Base-by-base conservation (phyloP, 2,888 invertebrate species). In the Parelbella ahira region DNA sequence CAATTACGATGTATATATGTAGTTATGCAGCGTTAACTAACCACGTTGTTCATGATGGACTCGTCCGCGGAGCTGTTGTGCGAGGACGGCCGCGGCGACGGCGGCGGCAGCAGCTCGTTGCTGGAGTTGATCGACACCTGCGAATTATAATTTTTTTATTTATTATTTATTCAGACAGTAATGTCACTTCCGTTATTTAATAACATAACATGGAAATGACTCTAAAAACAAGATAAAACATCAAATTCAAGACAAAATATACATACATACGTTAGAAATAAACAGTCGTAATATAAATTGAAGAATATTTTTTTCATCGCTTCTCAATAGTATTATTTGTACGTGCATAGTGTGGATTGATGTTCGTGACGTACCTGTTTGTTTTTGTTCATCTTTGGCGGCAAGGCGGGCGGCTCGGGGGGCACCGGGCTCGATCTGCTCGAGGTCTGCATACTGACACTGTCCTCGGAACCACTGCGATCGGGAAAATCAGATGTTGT, bases 371-470 rank as follows among this genome's bases (percentile, higher is more conserved):
- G 2, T 15, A 74, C 84, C 75, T 70, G 81, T 71, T 77, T 86
- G 47, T 49, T 77, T 54, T 73, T 87, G 57, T 64, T 89, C 74
- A 78, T 84, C 64, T 90, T 90, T 24, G 90, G 90, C 13, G 90
- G 90, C 44, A 90, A 58, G 8, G 90, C 90, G 1, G 90, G 89
- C 7, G 83, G 84, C 51, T 80, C 84, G 27, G 65, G 83, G 56
- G 69, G 90, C 63, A 74, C 77, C 49, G 72, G 89, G 79, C 89
- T 70, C 64, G 88, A 70, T 53, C 80, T 60, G 71, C 87, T 68
- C 68, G 89, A 63, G 20, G 77, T 68, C 10, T 63, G 69, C 64
- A 83, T 72, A 55, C 77, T 81, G 13, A 82, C 76, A 47, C 80
- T 83, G 54, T 87, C 86, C 53, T 86, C 86, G 4, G 86, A 86